Evolutionary conservation across 2,113 vertebrate genomes (phyloP).

Genomic region (Silurus meridionalis): DNA sequence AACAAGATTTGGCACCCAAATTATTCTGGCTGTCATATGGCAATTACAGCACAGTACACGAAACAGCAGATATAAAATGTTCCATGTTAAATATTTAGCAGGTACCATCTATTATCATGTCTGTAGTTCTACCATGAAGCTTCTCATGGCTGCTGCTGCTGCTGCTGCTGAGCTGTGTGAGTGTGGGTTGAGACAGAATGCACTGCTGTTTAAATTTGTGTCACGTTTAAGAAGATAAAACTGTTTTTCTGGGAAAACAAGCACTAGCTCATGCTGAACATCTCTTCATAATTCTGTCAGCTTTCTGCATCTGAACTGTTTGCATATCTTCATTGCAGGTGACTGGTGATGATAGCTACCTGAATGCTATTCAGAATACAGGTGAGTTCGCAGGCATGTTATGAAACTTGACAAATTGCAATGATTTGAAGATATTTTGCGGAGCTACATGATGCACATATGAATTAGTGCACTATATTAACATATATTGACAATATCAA

Average conservation of each 20-base stretch:
- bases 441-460: slow-evolving; percentile 2
- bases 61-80: slow-evolving; percentile 23
- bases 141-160: slow-evolving; percentile 7
- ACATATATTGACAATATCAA: neutral
- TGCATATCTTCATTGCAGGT: slow-evolving; percentile 62
- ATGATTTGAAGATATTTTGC: neutral
- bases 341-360: slow-evolving; percentile 74
- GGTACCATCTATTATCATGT: slow-evolving; percentile 36
- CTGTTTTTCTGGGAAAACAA: slow-evolving; percentile 42
- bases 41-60: slow-evolving; percentile 9
- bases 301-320: slow-evolving; percentile 12
- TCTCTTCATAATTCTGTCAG: slow-evolving; percentile 41
- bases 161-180: slow-evolving; percentile 25
- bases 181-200: slow-evolving; percentile 38
- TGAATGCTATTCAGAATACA: slow-evolving; percentile 77
- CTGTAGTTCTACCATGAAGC: slow-evolving; percentile 31
- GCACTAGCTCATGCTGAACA: slow-evolving; percentile 39
- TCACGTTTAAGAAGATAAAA: slow-evolving; percentile 46
- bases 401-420: neutral
- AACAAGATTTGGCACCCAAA: neutral
- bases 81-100: slow-evolving; percentile 30
- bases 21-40: neutral
- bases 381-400: slow-evolving; percentile 62
- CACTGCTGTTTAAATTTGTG: slow-evolving; percentile 44
- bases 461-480: neutral